Base-by-base conservation (phyloP, 2,888 invertebrate species). In the Aphidius colemani region DNA sequence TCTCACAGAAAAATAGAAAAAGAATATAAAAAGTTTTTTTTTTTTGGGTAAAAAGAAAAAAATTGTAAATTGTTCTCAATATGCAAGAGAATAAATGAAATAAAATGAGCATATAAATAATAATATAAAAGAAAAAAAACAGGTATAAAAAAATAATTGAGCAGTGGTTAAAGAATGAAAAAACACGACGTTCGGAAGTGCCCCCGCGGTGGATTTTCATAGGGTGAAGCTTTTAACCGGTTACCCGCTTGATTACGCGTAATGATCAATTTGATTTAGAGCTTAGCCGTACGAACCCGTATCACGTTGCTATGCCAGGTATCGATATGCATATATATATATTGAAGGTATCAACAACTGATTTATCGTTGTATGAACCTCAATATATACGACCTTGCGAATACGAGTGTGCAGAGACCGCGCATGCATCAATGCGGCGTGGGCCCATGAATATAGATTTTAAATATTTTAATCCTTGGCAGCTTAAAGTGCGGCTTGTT, bases 221-320 rank as follows among this genome's bases (percentile, higher is more conserved):
- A 18, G 51, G 60, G 40, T 44, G n/a, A 59, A 50, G 46, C 61
- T 53, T 71, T 70, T 68, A 72, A 71, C 75, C 74, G 75, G 73
- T 78, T 76, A 74, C 71, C 72, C 76, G 76, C 75, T 77, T 77
- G 77, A 79, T 81, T 80, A 78, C 73, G 72, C 72, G 75, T 78
- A 78, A 81, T 81, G 75, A 78, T 79, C 77, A 76, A 79, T 75
- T 75, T 75, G 76, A 79, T 77, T 78, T 74, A 74, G 66, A 71
- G 66, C 71, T 39, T 46, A 30, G 30, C 30, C 2, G 45, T 46
- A 71, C 70, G 71, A 71, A 69, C 66, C 68, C 71, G 74, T 76
- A 74, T 76, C 75, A 69, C 66, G 67, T 81, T 80, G 74, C 80
- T 65, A 67, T 67, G 61, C 69, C 71, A 69, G 70, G 67, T 70